Evolutionary conservation across 2,888 invertebrate species (phyloP).

Genomic region (Netelia fuscicornis): DNA sequence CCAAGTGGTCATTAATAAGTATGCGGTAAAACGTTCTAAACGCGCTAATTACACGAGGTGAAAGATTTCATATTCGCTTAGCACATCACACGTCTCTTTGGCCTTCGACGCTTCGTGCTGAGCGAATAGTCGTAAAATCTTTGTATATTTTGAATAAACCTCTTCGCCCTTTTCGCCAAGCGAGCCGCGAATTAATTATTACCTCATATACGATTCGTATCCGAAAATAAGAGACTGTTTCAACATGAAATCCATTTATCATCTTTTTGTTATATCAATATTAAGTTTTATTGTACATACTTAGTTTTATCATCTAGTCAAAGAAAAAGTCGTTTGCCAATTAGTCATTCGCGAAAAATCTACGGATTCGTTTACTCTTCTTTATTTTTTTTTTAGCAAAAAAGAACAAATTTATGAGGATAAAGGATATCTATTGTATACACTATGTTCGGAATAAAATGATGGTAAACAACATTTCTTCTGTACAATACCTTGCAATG

Average conservation of each 20-base stretch:
- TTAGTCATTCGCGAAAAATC: constrained; percentile 27
- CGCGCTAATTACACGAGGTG: constrained; percentile 51
- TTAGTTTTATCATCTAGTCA: constrained; percentile 57
- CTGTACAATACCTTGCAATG: background rate
- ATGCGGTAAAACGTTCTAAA: constrained; percentile 34
- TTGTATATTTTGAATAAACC: constrained; percentile 58
- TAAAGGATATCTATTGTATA: constrained; percentile 74
- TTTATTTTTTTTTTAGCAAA: constrained; percentile 48
- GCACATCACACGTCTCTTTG: constrained; percentile 49
- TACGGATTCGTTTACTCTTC: constrained; percentile 16
- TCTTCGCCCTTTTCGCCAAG: constrained; percentile 50
- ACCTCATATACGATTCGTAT: constrained; percentile 38
- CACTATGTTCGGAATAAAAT: constrained; percentile 78
- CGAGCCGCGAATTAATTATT: constrained; percentile 53
- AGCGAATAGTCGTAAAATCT: constrained; percentile 53
- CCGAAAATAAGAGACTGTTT: constrained; percentile 67
- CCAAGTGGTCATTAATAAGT: constrained; percentile 32
- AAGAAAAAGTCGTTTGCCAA: constrained; percentile 27
- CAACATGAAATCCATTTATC: constrained; percentile 47
- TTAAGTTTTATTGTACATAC: constrained; percentile 64
- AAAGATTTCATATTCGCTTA: constrained; percentile 37
- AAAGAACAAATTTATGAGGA: constrained; percentile 60
- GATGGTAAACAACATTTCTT: constrained; percentile 66
- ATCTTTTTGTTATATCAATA: constrained; percentile 30
- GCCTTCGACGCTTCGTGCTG: constrained; percentile 53